phyloP scores from a whole-genome alignment of 2,113 vertebrate species.

The Brienomyrus brachyistius region DNA sequence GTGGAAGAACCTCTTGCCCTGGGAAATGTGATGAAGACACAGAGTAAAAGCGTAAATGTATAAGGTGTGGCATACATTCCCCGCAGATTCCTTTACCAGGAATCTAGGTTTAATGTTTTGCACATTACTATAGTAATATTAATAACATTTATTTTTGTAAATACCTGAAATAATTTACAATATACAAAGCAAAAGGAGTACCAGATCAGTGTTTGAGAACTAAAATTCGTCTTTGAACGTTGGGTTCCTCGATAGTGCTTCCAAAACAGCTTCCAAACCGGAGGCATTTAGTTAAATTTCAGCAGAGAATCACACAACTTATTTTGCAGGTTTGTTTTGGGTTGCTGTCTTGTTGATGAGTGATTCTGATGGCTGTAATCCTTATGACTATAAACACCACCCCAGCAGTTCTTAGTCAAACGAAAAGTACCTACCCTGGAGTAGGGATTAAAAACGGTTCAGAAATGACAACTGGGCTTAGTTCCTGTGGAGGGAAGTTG shows the following conservation, averaged over 20 bases:
- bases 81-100: no score
- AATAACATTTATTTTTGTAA: not conserved
- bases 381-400: not conserved
- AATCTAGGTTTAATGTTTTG: not conserved
- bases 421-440: not conserved
- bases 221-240: not conserved
- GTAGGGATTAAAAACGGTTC: not conserved
- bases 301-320: not conserved
- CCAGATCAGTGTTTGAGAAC: not conserved
- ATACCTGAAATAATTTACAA: not conserved
- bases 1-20: not conserved
- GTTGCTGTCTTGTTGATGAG: not conserved
- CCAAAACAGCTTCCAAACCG: not conserved
- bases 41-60: not conserved
- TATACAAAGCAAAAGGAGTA: not conserved
- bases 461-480: not conserved
- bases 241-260: not conserved
- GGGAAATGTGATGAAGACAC: not conserved
- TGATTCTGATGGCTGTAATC: not conserved
- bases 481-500: not conserved
- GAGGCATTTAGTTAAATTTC: not conserved
- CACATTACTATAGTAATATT: not conserved
- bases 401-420: not conserved
- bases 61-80: not conserved
- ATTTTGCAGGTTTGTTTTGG: not conserved